Evolutionary conservation across 2,888 invertebrate species (phyloP), one percentile per base, ranked within the genome.

Genomic region (Trissolcus japonicus): DNA sequence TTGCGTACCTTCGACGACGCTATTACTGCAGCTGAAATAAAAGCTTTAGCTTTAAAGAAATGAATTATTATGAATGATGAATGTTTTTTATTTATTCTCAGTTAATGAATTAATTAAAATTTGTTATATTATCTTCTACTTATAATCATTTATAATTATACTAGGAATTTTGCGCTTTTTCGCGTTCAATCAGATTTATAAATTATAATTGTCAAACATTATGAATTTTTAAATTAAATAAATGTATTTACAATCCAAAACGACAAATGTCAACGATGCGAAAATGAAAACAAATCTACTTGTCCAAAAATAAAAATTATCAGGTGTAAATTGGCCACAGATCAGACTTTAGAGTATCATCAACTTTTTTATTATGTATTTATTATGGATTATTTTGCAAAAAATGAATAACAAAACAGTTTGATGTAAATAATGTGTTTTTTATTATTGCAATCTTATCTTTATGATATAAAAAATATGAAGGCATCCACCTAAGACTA

Each of bases 1-100:
- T 89, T 91, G 69, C 89, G 90, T 59, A 86, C 89, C 67, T 81
- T 91, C 57, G 91, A 91, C 81, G 84, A 83, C 50, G 85, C 87
- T 6, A 83, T 91, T 11, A 89, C 88, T 6, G 86, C 88, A 62
- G 85, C 90, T 53, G 91, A 91, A 86, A 78, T 86, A 41, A 87
- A 89, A 48, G 82, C 89, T 57, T 83, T 86, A 4, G 46, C 16
- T 51, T 87, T 89, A 0, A 89, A 88, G 79, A 87, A 88, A 73
- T 83, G 81, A 62, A 0, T 14, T 11, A 40, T 25, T 25, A 25
- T 3, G 1, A 25, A 25, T 25, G 4, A 25, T 25, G 0, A 0
- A 25, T 4, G 25, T 4, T 25, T 25, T 4, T 25, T 25, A 25
- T 25, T 25, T 25, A 25, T 4, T 43, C 14, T n/a, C 6, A 48